Evolutionary conservation across 2,888 invertebrate species (phyloP), one percentile per base, ranked within the genome.

Genomic region (Thysanoteuthis rhombus): DNA sequence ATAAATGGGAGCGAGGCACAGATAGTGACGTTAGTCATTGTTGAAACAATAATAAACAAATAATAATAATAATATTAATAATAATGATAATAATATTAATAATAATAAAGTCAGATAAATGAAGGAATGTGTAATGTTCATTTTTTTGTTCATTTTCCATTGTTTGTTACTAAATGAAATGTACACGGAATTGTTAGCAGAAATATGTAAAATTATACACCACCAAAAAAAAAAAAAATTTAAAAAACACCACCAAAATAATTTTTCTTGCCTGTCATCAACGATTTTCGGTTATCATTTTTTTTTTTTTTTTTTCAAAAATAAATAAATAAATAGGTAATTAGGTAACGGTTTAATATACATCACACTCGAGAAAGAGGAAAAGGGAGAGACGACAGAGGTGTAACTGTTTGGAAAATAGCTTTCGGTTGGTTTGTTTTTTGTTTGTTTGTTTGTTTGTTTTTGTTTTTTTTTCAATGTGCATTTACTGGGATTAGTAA

Each of bases 131-230:
- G 75, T 75, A 75, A 75, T 75, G 75, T 75, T 75, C 75, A 75
- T 75, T 75, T 75, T 58, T 75, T 75, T n/a, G 32, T 75, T 75
- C n/a, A n/a, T 75, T 75, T 75, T 75, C 19, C 75, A 75, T 75
- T 75, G 58, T 58, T 58, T 58, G n/a, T 75, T 75, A 75, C 75
- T 75, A 75, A 75, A 75, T 52, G n/a, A 36, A 75, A 75, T 75
- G 75, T 75, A 75, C 75, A 75, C n/a, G n/a, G 75, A 75, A 75
- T 75, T 75, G n/a, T 75, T 75, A n/a, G 75, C 75, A 75, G 75
- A 75, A 75, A 75, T 75, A 75, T 75, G 75, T 36, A 75, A 75
- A 75, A 75, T n/a, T 36, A n/a, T 75, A 75, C 75, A 75, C 75
- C 52, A 52, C 52, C 52, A 52, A 52, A 52, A 52, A 52, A 52